Conservation (phyloP, 2,797 vertebrate genomes). For the Aldrovandia affinis region DNA sequence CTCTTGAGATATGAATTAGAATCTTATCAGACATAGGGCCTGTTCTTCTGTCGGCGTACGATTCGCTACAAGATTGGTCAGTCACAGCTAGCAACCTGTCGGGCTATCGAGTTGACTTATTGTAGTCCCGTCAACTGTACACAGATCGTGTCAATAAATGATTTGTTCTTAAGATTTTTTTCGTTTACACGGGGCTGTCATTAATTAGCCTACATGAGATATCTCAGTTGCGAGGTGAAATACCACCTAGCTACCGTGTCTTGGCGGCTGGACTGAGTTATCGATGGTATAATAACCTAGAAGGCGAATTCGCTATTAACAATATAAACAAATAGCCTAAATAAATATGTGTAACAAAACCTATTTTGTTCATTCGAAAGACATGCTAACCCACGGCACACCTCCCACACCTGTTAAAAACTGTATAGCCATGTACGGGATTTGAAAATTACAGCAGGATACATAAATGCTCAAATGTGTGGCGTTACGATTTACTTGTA, state of each 20-base stretch:
- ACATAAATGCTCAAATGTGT: no score
- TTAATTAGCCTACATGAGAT: no score
- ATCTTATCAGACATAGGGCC: background rate
- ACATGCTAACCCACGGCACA: no score
- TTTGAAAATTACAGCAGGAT: no score
- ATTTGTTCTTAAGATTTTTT: background rate
- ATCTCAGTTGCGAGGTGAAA: background rate
- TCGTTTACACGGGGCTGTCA: background rate
- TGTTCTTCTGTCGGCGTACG: background rate
- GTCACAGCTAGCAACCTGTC: background rate
- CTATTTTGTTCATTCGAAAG: no score
- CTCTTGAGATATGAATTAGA: background rate
- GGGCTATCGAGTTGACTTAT: background rate
- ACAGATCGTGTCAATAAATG: background rate
- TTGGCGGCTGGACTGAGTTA: background rate
- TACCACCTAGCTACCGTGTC: background rate
- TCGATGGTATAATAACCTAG: background rate
- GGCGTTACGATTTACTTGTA: no score
- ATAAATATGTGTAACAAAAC: no score
- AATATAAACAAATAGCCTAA: background rate
- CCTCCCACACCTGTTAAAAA: no score
- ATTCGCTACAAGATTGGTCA: background rate
- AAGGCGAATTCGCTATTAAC: background rate
- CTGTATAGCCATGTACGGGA: background rate
- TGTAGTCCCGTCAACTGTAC: background rate